phyloP scores from a whole-genome alignment of 2,113 vertebrate species.

The Capreolus pygargus region DNA sequence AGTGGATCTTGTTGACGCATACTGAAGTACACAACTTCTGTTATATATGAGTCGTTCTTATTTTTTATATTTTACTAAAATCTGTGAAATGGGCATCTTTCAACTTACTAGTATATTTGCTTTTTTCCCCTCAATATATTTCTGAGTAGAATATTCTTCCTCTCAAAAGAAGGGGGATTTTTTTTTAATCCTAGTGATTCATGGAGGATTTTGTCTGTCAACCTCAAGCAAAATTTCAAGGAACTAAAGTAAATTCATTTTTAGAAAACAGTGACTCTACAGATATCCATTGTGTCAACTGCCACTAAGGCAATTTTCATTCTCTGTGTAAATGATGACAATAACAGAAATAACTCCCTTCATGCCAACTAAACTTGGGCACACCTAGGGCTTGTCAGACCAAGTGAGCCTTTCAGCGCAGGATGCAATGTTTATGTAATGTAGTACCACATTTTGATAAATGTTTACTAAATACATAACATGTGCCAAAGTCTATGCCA shows the following conservation, averaged over 20 bases:
- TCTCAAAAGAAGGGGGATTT: neutral
- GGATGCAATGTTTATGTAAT: neutral
- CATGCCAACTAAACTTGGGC: neutral
- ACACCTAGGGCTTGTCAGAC: neutral
- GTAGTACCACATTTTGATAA: neutral
- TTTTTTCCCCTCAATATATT: neutral
- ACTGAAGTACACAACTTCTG: neutral
- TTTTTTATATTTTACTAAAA: constrained; percentile 2
- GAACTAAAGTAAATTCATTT: neutral
- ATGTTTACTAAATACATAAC: constrained; percentile 4
- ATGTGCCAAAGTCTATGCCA: neutral
- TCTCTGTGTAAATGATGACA: neutral
- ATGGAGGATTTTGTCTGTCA: neutral
- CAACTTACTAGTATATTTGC: neutral
- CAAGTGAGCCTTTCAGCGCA: neutral
- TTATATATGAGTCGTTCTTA: neutral
- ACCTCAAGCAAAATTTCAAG: neutral
- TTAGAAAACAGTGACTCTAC: neutral
- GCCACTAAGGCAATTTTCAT: neutral
- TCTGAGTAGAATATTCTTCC: neutral
- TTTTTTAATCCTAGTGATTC: neutral
- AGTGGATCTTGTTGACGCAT: neutral
- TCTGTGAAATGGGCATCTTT: neutral
- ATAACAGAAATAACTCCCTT: neutral
- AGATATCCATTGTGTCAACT: neutral